Evolutionary conservation across 2,113 vertebrate species (phyloP).

Genomic region (Loxodonta africana): DNA sequence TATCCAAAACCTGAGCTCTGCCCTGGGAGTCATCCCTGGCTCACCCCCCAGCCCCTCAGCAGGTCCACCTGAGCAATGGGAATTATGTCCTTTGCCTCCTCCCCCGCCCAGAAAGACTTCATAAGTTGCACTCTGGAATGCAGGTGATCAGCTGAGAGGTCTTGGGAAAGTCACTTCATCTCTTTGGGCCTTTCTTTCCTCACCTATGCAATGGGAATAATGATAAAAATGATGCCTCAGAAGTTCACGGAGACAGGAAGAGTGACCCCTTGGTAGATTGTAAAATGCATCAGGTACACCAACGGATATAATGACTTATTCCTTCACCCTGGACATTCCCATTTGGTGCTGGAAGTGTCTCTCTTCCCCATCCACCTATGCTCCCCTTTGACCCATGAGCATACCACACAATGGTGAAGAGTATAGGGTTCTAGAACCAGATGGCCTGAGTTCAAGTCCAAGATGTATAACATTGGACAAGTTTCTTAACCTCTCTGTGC

Average conservation of each 20-base stretch:
- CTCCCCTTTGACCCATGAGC: background rate
- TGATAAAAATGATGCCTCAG: background rate
- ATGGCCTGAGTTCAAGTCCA: constrained; percentile 39
- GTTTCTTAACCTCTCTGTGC: background rate
- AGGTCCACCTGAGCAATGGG: background rate
- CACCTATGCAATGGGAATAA: background rate
- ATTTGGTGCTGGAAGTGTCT: background rate
- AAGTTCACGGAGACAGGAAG: background rate
- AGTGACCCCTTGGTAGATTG: background rate
- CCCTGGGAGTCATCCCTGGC: background rate
- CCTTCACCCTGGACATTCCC: background rate
- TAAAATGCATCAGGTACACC: background rate
- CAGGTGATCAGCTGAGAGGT: background rate
- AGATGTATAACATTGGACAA: background rate
- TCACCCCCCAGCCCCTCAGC: background rate
- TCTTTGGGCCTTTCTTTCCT: constrained; percentile 38
- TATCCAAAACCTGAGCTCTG: constrained; percentile 12
- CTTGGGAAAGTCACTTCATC: background rate
- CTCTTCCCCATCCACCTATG: background rate
- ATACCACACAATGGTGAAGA: background rate
- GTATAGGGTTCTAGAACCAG: background rate
- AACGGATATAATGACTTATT: background rate
- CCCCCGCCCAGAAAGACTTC: background rate
- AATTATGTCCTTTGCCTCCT: background rate
- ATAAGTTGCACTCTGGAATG: background rate